These are phyloP conservation scores for Ammodytes marinus DNA, from an alignment of 2,113 vertebrate species.

Conservation along the genomic window DNA sequence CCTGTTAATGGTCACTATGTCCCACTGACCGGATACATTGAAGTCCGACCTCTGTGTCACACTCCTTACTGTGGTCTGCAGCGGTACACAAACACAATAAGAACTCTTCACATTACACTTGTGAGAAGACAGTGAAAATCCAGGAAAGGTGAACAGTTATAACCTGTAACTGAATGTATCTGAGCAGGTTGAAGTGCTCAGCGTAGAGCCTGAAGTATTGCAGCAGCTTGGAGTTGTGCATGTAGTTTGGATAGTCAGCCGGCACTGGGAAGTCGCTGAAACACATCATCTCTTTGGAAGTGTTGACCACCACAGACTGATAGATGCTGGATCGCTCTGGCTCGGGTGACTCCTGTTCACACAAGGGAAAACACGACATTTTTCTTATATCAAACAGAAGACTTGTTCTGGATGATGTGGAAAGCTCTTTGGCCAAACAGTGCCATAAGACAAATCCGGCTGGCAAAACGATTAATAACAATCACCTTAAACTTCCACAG, in stretches of 20 bases:
- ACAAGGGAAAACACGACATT: neutral
- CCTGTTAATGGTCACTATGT: conserved; percentile 84
- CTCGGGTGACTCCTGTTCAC: conserved; percentile 84
- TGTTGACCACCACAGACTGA: conserved; percentile 90
- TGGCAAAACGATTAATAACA: neutral
- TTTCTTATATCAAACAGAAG: neutral
- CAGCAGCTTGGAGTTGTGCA: conserved; percentile 88
- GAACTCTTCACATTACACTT: neutral
- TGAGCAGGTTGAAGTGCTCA: conserved; percentile 86
- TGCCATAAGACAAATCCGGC: neutral
- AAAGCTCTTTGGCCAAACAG: neutral
- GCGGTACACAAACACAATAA: neutral
- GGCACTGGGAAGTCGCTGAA: conserved; percentile 94
- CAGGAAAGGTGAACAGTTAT: too few relatives aligned
- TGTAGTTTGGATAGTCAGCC: conserved; percentile 90
- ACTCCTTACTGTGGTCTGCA: conserved; percentile 87
- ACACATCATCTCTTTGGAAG: conserved; percentile 95
- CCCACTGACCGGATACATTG: conserved; percentile 89
- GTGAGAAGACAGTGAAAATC: neutral
- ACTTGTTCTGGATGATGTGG: neutral
- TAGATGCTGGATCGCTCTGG: conserved; percentile 88
- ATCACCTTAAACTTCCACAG: conserved; percentile 90
- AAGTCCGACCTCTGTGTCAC: conserved; percentile 86
- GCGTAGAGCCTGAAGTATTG: conserved; percentile 91
- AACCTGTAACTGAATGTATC: conserved; percentile 89